A percentile compares a stretch with the other conserved stretches of the same genome.
phyloP scores from a whole-genome alignment of 1,140 invertebrate species.

The Tribolium madens region DNA sequence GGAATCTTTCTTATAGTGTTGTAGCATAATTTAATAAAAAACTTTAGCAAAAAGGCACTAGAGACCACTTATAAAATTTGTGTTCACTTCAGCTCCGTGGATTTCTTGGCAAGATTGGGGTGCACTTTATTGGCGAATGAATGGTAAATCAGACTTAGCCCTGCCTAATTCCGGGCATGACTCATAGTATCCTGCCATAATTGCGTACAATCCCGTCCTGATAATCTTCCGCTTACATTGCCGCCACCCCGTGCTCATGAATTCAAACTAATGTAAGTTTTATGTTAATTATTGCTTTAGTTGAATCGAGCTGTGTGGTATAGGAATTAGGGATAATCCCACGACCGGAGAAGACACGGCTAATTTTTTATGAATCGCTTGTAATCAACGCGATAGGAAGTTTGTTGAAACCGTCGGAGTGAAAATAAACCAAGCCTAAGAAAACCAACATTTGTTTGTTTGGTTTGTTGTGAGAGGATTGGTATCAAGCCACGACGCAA shows the following conservation, averaged over 20 bases:
- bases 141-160: constrained; percentile 49
- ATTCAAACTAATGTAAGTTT: constrained; percentile 56
- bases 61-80: constrained; percentile 34
- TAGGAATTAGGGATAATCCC: constrained; percentile 48
- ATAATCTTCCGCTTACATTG: constrained; percentile 54
- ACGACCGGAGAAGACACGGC: constrained; percentile 43
- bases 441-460: constrained; percentile 21
- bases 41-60: neutral
- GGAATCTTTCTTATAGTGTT: constrained; percentile 15
- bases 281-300: constrained; percentile 53
- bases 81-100: neutral
- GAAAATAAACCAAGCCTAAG: constrained; percentile 30
- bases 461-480: constrained; percentile 25
- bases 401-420: constrained; percentile 15
- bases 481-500: neutral
- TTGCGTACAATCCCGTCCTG: constrained; percentile 52
- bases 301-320: constrained; percentile 38
- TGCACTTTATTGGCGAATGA: constrained; percentile 32
- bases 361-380: constrained; percentile 45
- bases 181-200: constrained; percentile 50
- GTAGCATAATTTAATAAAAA: constrained; percentile 19
- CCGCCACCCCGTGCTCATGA: constrained; percentile 39
- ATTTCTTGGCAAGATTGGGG: neutral
- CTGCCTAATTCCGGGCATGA: constrained; percentile 42
- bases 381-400: constrained; percentile 1